These are phyloP conservation scores for Drosophila saltans DNA, from an alignment of 1,140 invertebrate genomes.

Conservation along the genomic window DNA sequence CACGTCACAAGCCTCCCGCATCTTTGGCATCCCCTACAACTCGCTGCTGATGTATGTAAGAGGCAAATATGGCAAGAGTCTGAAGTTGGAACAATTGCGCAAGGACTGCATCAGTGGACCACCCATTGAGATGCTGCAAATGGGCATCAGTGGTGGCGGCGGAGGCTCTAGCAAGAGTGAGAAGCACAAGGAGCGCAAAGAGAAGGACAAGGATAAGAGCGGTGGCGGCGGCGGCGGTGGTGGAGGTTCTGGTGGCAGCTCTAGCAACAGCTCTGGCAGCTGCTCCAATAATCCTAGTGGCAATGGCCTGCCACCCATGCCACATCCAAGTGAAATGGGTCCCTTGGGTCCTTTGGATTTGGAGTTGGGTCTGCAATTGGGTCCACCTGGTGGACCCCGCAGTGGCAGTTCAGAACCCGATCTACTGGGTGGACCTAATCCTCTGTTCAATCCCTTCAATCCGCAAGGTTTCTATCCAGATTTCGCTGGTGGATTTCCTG, in stretches of 20 bases:
- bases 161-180: slow-evolving; percentile 51
- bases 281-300: slow-evolving; percentile 25
- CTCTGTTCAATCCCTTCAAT: slow-evolving; percentile 89
- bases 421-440: slow-evolving; percentile 85
- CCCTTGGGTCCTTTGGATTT: slow-evolving; percentile 62
- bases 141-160: slow-evolving; percentile 84
- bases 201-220: slow-evolving; percentile 75
- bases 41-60: slow-evolving; percentile 95
- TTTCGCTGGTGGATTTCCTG: slow-evolving; percentile 89
- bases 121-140: slow-evolving; percentile 88
- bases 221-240: slow-evolving; percentile 48
- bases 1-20: slow-evolving; percentile 94
- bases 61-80: slow-evolving; percentile 95
- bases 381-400: slow-evolving; percentile 83
- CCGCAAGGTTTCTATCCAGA: slow-evolving; percentile 91
- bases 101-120: slow-evolving; percentile 92
- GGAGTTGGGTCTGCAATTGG: slow-evolving; percentile 65
- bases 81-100: slow-evolving; percentile 93
- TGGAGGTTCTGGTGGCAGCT: slow-evolving; percentile 31
- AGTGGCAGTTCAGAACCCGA: slow-evolving; percentile 87
- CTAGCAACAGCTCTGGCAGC: slow-evolving; percentile 13
- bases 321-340: slow-evolving; percentile 56
- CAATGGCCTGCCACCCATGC: slow-evolving; percentile 40
- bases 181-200: slow-evolving; percentile 73
- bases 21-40: slow-evolving; percentile 96